These are phyloP conservation scores for Steinernema scapterisci DNA, from an alignment of 2,888 invertebrate genomes.

Conservation along the genomic window DNA sequence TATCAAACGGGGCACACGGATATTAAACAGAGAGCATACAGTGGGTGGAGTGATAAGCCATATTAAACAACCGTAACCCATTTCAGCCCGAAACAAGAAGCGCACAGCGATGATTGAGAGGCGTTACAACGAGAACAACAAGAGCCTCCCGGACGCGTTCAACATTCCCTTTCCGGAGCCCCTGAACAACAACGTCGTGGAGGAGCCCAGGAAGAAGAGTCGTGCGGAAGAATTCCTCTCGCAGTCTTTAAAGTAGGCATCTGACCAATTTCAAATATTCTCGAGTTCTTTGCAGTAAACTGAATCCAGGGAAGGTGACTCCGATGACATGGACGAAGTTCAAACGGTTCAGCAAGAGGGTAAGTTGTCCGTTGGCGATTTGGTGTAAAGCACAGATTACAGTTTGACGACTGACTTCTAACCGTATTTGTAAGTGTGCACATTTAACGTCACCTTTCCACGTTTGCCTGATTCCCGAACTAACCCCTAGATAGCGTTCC, in stretches of 20 bases:
- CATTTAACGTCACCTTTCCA: not conserved
- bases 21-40: constrained; percentile 56
- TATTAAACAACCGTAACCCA: constrained; percentile 35
- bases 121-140: constrained; percentile 46
- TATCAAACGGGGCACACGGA: constrained; percentile 59
- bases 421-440: constrained; percentile 4
- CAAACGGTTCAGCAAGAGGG: constrained; percentile 25
- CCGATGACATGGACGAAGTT: constrained; percentile 29
- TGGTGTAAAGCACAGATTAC: not conserved
- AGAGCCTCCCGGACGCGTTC: constrained; percentile 46
- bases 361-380: not conserved
- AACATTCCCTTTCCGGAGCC: constrained; percentile 55
- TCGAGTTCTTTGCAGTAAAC: not conserved
- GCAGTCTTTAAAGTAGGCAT: constrained; percentile 20
- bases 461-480: not conserved
- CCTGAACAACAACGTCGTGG: constrained; percentile 27
- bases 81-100: constrained; percentile 57
- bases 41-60: constrained; percentile 41
- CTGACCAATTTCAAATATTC: not conserved
- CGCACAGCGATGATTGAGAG: constrained; percentile 56
- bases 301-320: constrained; percentile 4
- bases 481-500: not conserved
- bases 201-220: constrained; percentile 25
- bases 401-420: constrained; percentile 26
- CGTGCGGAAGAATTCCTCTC: constrained; percentile 23